Base-by-base conservation (phyloP, 2,797 vertebrate genomes). In the Syngnathus rostellatus region DNA sequence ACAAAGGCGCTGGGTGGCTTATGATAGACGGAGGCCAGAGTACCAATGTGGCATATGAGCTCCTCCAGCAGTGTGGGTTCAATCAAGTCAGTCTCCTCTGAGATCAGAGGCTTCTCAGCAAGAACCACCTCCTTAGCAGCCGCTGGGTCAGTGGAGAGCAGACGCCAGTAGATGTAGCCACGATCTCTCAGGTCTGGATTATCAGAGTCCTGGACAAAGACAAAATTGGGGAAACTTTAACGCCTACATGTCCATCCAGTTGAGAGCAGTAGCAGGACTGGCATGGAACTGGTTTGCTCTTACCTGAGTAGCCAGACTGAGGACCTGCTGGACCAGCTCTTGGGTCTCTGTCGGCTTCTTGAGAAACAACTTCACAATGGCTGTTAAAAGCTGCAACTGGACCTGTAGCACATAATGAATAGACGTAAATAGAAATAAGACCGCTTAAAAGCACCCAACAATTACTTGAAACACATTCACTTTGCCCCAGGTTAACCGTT, bases 341-440 rank as follows among this genome's bases (percentile, higher is more conserved):
- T 99, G 97, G 0, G 96, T 99, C 89, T 98, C 96, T 0, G 96
- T 98, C 1, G 97, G 96, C 77, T 98, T 98, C 87, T 98, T 99
- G 80, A 99, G 89, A 77, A 99, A 99, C 70, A 99, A 90, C 79
- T 99, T 98, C 75, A 99, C 97, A 0, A 99, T 98, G 54, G 96
- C 96, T 0, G 97, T 98, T 77, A 98, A 88, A 53, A 99, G 88
- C 86, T 99, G 96, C 65, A 99, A 86, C 86, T 99, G 97, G 5
- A 99, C 97, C 97, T 99, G 69, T 2, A 72, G 40, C 50, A 67
- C 50, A 64, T 2, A 67, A 23, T 9, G 7, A 73, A 67, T 9
- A 64, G 7, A 64, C 23, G 46, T 19, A 54, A 17, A 16, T 17
- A 64, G 7, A 64, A 41, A 25, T 19, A 54, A 17, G 8, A 21